Conservation (phyloP, 2,797 vertebrate species). For the Gorsachius magnificus region DNA sequence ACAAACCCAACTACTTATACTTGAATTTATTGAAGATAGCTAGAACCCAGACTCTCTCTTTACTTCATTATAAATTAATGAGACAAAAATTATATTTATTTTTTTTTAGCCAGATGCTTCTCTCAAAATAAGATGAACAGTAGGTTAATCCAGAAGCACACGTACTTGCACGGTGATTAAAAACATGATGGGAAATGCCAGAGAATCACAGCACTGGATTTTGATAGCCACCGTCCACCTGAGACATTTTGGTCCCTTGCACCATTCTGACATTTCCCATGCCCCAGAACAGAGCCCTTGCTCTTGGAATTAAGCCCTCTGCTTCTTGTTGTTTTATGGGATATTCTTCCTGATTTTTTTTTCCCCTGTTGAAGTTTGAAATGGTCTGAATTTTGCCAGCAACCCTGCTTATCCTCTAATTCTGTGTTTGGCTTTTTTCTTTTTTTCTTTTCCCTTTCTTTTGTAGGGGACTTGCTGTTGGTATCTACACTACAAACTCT, state of each 20-base stretch:
- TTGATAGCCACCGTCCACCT: neutral
- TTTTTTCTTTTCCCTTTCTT: neutral
- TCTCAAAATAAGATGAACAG: neutral
- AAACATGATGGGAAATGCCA: neutral
- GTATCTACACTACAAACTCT: conserved; percentile 94
- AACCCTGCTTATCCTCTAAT: neutral
- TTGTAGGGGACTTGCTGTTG: conserved; percentile 88
- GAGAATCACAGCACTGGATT: neutral
- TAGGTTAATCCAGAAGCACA: neutral
- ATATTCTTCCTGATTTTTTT: neutral
- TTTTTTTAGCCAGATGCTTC: neutral
- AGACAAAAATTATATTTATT: too few species aligned
- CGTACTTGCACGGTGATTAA: neutral
- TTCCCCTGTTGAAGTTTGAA: neutral
- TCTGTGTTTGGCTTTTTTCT: neutral
- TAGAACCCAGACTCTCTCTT: neutral
- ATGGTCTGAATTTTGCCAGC: neutral
- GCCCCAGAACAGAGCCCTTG: neutral
- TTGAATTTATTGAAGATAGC: neutral
- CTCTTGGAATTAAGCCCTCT: neutral
- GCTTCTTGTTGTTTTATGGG: neutral
- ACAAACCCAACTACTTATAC: neutral
- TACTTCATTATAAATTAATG: too few species aligned
- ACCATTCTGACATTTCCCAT: neutral
- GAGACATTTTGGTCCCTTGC: neutral